Evolutionary conservation across 2,113 vertebrate species (phyloP), one percentile per base, ranked within the genome.

Genomic region (Syngnathus typhle): DNA sequence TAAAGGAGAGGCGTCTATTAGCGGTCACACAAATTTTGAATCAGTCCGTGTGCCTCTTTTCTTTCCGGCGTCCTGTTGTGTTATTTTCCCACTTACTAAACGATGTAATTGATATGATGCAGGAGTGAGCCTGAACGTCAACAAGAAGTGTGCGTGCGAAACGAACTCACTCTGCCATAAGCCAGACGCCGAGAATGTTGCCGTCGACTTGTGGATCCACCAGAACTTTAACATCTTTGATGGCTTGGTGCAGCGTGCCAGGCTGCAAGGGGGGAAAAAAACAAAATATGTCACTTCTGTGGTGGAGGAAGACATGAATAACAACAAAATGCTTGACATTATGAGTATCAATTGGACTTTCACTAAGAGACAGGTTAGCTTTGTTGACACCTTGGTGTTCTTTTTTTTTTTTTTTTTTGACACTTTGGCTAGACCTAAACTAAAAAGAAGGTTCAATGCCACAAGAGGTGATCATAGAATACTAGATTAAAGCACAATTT

Each of bases 91-190:
- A 52, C 19, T n/a, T 52, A n/a, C 27, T 32, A 32, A 32, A 32
- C 27, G 27, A 51, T 51, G 5, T 7, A 49, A 49, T 49, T 49
- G 47, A 49, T 7, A 49, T 19, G 8, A 49, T 49, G 47, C 1
- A 19, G 47, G 8, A n/a, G 47, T 7, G 18, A n/a, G 47, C 18
- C 18, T 49, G 6, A 19, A 19, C 2, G 7, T 49, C 47, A n/a
- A 49, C 1, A 49, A 2, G 18, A 49, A 21, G 6, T 1, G 11
- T 8, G 27, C 5, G 2, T 21, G 60, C 15, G 19, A 67, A 11
- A 37, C 10, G 58, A 82, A 91, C 91, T 90, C 69, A 94, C 92
- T 93, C 89, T 59, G 88, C 85, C 86, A 94, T 74, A 64, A 93
- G 91, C 92, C 91, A 96, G 69, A 87, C 73, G 60, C 91, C 80